Conservation (phyloP, 1,140 invertebrate species). For the Phocides pigmalion region DNA sequence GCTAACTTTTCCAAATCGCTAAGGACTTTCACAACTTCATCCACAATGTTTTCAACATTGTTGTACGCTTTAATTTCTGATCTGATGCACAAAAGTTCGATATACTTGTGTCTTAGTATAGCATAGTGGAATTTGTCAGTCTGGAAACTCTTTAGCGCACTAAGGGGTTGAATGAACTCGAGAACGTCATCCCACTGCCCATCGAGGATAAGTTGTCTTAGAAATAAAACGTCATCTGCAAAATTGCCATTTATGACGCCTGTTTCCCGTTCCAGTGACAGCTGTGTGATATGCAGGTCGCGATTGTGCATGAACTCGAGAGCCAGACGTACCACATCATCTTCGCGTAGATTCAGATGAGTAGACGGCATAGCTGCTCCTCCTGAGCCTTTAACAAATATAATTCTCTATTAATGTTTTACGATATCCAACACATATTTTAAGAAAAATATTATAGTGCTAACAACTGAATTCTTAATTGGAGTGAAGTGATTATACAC, state of each 20-base stretch:
- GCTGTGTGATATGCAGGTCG: conserved; percentile 94
- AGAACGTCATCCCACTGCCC: conserved; percentile 99
- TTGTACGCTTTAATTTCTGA: conserved; percentile 89
- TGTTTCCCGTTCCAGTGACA: conserved; percentile 96
- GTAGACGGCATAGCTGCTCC: conserved; percentile 88
- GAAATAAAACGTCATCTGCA: conserved; percentile 96
- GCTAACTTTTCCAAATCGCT: conserved; percentile 94
- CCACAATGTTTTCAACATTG: conserved; percentile 95
- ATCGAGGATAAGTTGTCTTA: conserved; percentile 97
- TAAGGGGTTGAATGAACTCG: conserved; percentile 98
- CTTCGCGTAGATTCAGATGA: conserved; percentile 92
- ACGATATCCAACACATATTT: too few species aligned
- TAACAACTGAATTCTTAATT: too few species aligned
- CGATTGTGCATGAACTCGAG: conserved; percentile 97
- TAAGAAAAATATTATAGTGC: too few species aligned
- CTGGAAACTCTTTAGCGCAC: conserved; percentile 91
- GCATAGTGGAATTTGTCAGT: conserved; percentile 93
- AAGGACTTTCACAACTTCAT: conserved; percentile 96
- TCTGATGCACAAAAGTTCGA: conserved; percentile 97
- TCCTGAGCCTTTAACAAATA: conserved; percentile 51
- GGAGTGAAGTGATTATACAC: too few species aligned
- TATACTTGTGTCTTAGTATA: conserved; percentile 96
- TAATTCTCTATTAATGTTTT: neutral
- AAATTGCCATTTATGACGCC: conserved; percentile 97
- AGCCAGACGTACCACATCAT: conserved; percentile 95